phyloP scores from a whole-genome alignment of 1,140 invertebrate genomes.

The Drosophila simulans region DNA sequence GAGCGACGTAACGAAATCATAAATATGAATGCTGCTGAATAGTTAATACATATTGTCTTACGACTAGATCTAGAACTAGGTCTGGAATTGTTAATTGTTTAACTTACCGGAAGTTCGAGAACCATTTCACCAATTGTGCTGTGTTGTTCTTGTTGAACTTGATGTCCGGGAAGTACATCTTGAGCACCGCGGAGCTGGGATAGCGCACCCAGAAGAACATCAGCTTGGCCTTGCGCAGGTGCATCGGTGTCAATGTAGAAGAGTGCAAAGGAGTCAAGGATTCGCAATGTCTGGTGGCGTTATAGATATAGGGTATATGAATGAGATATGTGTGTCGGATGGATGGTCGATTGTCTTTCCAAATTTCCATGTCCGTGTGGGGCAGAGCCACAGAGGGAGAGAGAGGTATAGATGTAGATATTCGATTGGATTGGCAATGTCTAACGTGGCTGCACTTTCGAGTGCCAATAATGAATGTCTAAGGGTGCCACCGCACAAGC shows the following conservation, averaged over 20 bases:
- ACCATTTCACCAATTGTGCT: constrained; percentile 99
- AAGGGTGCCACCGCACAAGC: constrained; percentile 47
- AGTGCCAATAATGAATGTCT: constrained; percentile 81
- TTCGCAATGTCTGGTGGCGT: constrained; percentile 74
- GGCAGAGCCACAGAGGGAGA: constrained; percentile 17
- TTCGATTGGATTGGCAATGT: constrained; percentile 43
- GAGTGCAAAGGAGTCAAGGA: constrained; percentile 94
- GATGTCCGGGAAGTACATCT: constrained; percentile 99
- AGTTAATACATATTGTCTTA: constrained; percentile 20
- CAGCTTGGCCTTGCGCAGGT: constrained; percentile 99
- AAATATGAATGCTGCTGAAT: constrained; percentile 74
- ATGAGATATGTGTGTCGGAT: constrained; percentile 15
- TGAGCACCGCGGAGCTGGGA: constrained; percentile 98
- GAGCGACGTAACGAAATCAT: constrained; percentile 47
- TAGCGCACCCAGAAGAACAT: constrained; percentile 99
- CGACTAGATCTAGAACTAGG: not conserved
- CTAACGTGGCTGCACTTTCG: constrained; percentile 72
- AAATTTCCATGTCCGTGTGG: constrained; percentile 56
- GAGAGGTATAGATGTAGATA: not conserved
- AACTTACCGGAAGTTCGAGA: constrained; percentile 99
- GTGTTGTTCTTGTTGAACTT: constrained; percentile 99
- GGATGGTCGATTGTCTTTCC: constrained; percentile 60
- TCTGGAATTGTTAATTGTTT: constrained; percentile 15
- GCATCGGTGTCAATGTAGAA: constrained; percentile 99
- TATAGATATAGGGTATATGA: constrained; percentile 39